Conservation (phyloP, 2,888 invertebrate species). For the Piscicola geometra region DNA sequence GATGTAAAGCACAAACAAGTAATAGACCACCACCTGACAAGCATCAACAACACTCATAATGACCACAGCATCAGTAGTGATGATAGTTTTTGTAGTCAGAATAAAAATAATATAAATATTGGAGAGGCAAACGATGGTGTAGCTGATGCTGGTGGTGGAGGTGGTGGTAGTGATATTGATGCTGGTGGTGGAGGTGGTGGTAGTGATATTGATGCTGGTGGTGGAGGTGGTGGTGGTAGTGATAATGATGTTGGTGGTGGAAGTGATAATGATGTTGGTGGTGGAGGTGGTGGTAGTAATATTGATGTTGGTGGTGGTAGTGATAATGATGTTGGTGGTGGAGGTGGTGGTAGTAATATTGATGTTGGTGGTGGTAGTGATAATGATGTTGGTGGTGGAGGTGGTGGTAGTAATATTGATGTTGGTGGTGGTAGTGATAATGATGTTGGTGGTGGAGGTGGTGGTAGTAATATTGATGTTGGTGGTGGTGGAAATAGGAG, state of each 20-base stretch:
- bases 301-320: not conserved
- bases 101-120: too few species aligned
- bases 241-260: not conserved
- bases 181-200: not conserved
- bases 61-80: too few species aligned
- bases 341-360: not conserved
- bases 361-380: slow-evolving; percentile 1
- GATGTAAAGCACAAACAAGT: too few species aligned
- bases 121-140: not conserved
- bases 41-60: too few species aligned
- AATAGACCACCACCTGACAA: too few species aligned
- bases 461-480: not conserved
- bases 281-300: not conserved
- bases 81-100: too few species aligned
- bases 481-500: too few species aligned
- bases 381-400: slow-evolving; percentile 17
- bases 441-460: slow-evolving; percentile 13
- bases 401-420: slow-evolving; percentile 3
- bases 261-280: not conserved
- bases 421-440: slow-evolving; percentile 5
- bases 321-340: slow-evolving; percentile 7
- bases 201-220: not conserved
- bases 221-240: not conserved
- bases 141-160: not conserved
- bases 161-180: too few species aligned